These are phyloP conservation scores for Tenthredo distinguenda DNA, from an alignment of 2,888 invertebrate genomes.

Conservation along the genomic window DNA sequence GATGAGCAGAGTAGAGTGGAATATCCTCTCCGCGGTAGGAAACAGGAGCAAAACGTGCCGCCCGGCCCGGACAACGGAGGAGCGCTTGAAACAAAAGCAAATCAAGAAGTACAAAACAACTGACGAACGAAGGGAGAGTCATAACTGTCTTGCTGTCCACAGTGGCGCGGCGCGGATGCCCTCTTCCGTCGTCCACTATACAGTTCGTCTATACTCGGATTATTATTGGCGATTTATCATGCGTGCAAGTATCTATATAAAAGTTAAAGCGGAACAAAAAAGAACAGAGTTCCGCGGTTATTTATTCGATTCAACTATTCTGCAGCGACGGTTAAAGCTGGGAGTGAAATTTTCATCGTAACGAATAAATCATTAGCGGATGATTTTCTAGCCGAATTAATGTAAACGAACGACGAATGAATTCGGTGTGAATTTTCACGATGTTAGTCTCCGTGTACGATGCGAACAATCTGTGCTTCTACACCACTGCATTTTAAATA, in stretches of 20 bases:
- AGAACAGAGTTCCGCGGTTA: too few relatives aligned
- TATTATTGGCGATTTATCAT: not conserved
- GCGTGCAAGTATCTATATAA: not conserved
- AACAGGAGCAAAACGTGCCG: conserved; percentile 67
- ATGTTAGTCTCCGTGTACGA: too few relatives aligned
- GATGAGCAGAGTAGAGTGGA: conserved; percentile 51
- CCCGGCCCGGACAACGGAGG: conserved; percentile 55
- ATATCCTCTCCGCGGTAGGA: conserved; percentile 58
- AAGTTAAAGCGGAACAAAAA: not conserved
- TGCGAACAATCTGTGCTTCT: conserved; percentile 38
- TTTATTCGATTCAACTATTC: too few relatives aligned
- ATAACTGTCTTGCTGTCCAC: conserved; percentile 74
- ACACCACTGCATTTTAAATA: conserved; percentile 73
- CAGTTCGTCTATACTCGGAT: not conserved
- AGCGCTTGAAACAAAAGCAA: conserved; percentile 59
- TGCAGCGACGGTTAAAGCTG: not conserved
- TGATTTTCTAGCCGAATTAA: too few relatives aligned
- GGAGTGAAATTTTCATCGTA: not conserved
- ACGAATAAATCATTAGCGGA: too few relatives aligned
- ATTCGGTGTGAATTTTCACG: not conserved
- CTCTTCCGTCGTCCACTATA: conserved; percentile 24
- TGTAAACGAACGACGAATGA: too few relatives aligned
- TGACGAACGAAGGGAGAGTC: conserved; percentile 72
- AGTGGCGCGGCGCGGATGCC: conserved; percentile 73
- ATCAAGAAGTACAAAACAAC: conserved; percentile 68